Base-by-base conservation (phyloP, 2,113 vertebrate genomes). In the Echinops telfairi region DNA sequence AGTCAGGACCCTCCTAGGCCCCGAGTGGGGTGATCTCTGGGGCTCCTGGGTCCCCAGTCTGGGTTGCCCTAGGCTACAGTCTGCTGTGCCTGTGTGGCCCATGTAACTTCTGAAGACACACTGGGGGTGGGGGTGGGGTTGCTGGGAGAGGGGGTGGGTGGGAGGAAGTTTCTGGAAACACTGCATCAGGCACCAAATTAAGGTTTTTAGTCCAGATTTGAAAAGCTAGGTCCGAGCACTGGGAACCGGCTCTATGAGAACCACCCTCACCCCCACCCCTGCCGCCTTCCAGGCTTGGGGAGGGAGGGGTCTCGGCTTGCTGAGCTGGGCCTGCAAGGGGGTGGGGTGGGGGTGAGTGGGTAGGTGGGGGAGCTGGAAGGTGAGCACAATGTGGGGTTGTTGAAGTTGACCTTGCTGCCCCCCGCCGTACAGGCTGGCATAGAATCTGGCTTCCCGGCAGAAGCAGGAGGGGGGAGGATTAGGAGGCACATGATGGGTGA, bases 41-140 rank as follows among this genome's bases (percentile, higher is more conserved):
- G 23, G 57, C 70, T 57, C 20, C 17, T 62, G 57, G 88, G 9
- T 36, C 40, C 90, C 64, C 36, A 33, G 29, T 27, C 40, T 22
- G 40, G 40, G 78, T 66, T 66, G 33, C 53, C 40, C 43, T 70
- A 58, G 29, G 38, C 66, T 75, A 85, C 31, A 36, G 29, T 68
- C 23, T 38, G 62, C 77, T 20, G 9, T 27, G 84, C 64, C 36
- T 0, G 0, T 19, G 22, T 36, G n/a, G 57, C 22, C 40, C 10
- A 0, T 40, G 10, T 0, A 0, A 0, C 9, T 1, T 76, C 16
- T 53, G 31, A 25, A 58, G 81, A 89, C 43, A n/a, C 38, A 33
- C 40, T 83, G 71, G 81, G 79, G 68, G 36, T 83, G 71, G 81
- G 79, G 68, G 36, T 53, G 47, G 47, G 47, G 47, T 14, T 10